Evolutionary conservation across 2,113 vertebrate species (phyloP).

Genomic region (Apteryx owenii): DNA sequence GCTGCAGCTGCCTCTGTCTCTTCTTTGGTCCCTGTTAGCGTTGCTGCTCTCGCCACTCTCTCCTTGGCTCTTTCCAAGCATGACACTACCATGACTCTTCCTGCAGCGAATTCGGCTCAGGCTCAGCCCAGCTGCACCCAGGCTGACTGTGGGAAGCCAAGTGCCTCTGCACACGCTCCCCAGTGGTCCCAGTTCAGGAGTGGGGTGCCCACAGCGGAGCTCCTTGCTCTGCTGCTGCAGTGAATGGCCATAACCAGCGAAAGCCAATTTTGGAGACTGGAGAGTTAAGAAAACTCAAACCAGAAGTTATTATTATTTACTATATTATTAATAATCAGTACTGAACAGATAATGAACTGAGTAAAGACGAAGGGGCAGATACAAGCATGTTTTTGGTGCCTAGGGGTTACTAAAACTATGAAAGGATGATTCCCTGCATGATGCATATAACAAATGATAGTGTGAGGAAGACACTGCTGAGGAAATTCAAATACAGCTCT

Average conservation of each 20-base stretch:
- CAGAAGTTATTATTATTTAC: neutral
- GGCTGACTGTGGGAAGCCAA: rapidly evolving
- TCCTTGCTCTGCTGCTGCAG: neutral
- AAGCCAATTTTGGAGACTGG: too few species aligned
- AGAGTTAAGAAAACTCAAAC: neutral
- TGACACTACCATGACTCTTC: rapidly evolving
- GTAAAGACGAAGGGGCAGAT: neutral
- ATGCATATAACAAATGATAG: neutral
- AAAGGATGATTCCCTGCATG: neutral
- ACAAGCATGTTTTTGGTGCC: neutral
- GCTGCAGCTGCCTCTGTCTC: neutral
- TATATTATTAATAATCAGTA: neutral
- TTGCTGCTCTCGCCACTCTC: neutral
- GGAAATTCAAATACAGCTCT: neutral
- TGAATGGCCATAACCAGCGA: neutral
- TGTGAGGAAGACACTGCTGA: neutral
- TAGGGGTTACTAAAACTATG: neutral
- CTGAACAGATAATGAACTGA: neutral
- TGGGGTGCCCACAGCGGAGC: rapidly evolving
- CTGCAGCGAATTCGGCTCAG: rapidly evolving
- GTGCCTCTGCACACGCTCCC: neutral
- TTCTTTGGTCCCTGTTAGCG: rapidly evolving
- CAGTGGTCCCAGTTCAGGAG: neutral
- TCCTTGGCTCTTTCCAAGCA: neutral
- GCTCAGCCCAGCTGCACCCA: neutral